phyloP scores from a whole-genome alignment of 2,113 vertebrate genomes.

The Agapornis roseicollis region DNA sequence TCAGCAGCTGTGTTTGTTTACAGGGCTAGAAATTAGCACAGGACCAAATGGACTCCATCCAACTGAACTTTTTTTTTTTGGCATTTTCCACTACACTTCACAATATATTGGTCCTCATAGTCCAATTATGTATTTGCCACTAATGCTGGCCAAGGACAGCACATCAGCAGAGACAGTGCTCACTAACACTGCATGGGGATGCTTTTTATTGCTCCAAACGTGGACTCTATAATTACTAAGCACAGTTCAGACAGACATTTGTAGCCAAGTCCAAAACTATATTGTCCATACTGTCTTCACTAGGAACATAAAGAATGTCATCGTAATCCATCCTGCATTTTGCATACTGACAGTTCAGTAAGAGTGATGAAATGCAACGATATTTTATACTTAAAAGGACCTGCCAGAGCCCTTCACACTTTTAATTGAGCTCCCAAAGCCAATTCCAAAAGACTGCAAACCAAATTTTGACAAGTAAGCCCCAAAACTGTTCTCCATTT shows the following conservation, averaged over 20 bases:
- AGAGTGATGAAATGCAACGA: neutral
- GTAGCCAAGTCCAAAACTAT: neutral
- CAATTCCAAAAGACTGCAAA: neutral
- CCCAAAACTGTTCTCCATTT: neutral
- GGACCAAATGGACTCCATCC: constrained; percentile 69
- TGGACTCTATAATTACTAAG: neutral
- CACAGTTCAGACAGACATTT: neutral
- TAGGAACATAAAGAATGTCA: neutral
- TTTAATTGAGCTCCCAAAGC: neutral
- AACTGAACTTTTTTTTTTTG: constrained; percentile 47
- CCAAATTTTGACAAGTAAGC: neutral
- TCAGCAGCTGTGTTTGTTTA: constrained; percentile 86
- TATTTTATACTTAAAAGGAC: neutral
- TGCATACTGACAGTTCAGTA: neutral
- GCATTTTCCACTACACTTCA: constrained; percentile 70
- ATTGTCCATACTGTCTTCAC: neutral
- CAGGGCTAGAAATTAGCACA: constrained; percentile 72
- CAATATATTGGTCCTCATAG: constrained; percentile 66
- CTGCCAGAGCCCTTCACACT: neutral
- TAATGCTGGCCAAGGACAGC: constrained; percentile 18
- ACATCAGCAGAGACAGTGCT: neutral
- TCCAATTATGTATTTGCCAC: constrained; percentile 63
- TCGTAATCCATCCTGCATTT: neutral
- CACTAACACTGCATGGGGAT: neutral
- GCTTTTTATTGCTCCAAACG: neutral